Conservation (phyloP, 2,113 vertebrate genomes). For the Sterna hirundo region DNA sequence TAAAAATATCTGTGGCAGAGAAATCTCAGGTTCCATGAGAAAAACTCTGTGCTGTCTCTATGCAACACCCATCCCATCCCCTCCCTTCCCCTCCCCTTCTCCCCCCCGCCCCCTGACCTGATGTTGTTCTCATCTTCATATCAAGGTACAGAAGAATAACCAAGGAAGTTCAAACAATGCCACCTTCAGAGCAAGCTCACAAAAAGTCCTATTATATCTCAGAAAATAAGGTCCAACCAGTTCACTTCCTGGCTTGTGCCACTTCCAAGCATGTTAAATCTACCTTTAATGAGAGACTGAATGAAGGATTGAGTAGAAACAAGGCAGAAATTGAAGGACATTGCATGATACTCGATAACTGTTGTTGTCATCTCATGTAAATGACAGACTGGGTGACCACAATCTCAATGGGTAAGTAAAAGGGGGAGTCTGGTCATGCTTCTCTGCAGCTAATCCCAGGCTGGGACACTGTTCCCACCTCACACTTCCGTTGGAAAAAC, state of each 20-base stretch:
- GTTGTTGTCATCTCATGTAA: background rate
- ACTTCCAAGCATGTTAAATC: background rate
- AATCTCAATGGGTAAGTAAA: background rate
- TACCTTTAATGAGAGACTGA: background rate
- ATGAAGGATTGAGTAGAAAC: background rate
- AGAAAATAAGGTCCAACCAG: background rate
- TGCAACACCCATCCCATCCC: no score
- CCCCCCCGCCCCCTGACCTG: rapidly evolving
- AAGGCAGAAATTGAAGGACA: background rate
- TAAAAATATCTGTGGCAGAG: background rate
- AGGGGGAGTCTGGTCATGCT: background rate
- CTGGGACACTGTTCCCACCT: background rate
- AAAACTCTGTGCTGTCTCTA: background rate
- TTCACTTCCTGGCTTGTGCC: background rate
- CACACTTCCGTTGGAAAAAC: background rate
- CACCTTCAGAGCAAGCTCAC: background rate
- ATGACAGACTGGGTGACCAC: background rate
- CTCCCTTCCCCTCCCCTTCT: no score
- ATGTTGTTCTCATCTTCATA: background rate
- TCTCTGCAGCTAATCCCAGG: background rate
- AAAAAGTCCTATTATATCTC: background rate
- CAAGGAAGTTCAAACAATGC: background rate
- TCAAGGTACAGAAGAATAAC: background rate
- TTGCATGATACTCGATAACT: no score
- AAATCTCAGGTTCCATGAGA: background rate